phyloP scores from a whole-genome alignment of 1,140 invertebrate species.

The Hyles vespertilio region DNA sequence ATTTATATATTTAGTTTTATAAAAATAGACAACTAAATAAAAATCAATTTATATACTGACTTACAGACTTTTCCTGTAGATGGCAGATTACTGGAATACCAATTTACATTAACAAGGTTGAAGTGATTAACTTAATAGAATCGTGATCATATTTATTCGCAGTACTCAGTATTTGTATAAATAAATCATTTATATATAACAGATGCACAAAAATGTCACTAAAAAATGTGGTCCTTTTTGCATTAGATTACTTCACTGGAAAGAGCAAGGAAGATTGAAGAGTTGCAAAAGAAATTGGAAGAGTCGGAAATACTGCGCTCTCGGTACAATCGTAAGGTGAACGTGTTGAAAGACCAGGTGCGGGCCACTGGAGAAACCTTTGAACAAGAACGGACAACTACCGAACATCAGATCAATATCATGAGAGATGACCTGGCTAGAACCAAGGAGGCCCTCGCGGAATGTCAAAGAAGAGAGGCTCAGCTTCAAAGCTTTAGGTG shows the following conservation, averaged over 20 bases:
- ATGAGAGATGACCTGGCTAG: conserved; percentile 84
- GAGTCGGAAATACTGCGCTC: conserved; percentile 84
- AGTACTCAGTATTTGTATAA: not conserved
- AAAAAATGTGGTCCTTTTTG: not conserved
- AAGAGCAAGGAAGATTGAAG: conserved; percentile 88
- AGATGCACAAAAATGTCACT: not conserved
- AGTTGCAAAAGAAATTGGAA: conserved; percentile 84
- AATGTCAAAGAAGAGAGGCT: conserved; percentile 83
- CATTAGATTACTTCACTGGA: conserved; percentile 86
- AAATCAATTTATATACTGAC: too few relatives aligned
- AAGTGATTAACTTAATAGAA: conserved; percentile 46
- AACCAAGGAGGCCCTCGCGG: conserved; percentile 82
- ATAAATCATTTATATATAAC: not conserved
- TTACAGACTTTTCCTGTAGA: conserved; percentile 1
- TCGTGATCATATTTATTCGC: conserved; percentile 39
- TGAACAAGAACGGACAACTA: conserved; percentile 82
- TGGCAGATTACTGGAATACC: conserved; percentile 34
- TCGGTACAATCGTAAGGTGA: conserved; percentile 83
- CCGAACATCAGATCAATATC: conserved; percentile 80
- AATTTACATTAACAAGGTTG: conserved; percentile 49
- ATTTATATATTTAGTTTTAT: too few relatives aligned
- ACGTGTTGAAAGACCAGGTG: conserved; percentile 80
- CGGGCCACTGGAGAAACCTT: conserved; percentile 79
- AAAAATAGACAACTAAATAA: too few relatives aligned
- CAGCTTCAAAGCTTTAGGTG: conserved; percentile 83